These are phyloP conservation scores for Trichechus manatus DNA, from an alignment of 2,113 vertebrate species.

Conservation along the genomic window DNA sequence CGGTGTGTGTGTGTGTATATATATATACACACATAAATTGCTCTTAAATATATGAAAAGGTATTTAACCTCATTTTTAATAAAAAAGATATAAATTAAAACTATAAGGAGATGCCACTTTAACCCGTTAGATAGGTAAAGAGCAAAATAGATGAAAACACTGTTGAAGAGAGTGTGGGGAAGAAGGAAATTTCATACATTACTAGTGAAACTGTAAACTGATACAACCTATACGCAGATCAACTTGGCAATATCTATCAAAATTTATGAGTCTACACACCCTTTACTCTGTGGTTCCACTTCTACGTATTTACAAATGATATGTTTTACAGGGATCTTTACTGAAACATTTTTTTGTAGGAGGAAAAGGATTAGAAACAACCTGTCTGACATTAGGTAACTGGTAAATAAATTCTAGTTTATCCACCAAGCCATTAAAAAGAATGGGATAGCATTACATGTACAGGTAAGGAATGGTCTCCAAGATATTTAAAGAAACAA, in stretches of 20 bases:
- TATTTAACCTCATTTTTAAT: not conserved
- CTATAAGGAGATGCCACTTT: constrained; percentile 12
- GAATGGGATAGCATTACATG: not conserved
- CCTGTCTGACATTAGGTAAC: not conserved
- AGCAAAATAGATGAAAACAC: constrained; percentile 36
- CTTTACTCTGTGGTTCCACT: not conserved
- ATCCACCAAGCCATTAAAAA: not conserved
- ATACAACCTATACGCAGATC: not conserved
- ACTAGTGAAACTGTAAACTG: not conserved
- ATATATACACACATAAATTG: not conserved
- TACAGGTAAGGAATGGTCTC: not conserved
- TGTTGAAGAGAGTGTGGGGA: not conserved
- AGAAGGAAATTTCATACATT: not conserved
- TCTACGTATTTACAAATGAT: not conserved
- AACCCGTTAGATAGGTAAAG: not conserved
- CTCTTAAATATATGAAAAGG: constrained; percentile 41
- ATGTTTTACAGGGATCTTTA: not conserved
- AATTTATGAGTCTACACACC: not conserved
- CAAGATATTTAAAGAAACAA: not conserved
- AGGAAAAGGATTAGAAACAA: not conserved
- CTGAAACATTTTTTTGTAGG: not conserved
- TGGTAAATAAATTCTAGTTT: constrained; percentile 38
- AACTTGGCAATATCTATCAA: not conserved
- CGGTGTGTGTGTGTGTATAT: not conserved
- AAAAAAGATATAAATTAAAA: constrained; percentile 46